Evolutionary conservation across 2,113 vertebrate species (phyloP).

Genomic region (Solenodon paradoxus): DNA sequence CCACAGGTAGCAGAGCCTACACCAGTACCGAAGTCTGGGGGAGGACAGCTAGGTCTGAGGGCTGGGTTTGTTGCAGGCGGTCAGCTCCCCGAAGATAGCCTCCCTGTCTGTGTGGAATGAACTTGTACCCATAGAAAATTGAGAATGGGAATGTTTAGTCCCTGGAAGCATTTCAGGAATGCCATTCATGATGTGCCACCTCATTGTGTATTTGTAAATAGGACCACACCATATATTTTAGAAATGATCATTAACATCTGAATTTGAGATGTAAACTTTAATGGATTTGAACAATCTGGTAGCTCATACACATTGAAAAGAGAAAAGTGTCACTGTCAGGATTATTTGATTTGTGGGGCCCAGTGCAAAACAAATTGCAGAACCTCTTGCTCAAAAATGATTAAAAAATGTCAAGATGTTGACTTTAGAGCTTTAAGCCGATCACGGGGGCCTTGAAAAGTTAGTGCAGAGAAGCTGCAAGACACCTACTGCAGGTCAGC

Average conservation of each 20-base stretch:
- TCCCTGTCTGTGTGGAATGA: neutral
- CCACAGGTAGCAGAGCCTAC: too few species aligned
- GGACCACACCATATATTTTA: neutral
- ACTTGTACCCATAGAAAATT: neutral
- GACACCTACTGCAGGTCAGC: rapidly evolving
- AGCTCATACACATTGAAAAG: neutral
- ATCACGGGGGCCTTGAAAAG: rapidly evolving
- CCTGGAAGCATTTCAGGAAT: neutral
- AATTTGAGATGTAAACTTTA: neutral
- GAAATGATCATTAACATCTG: neutral
- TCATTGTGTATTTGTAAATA: neutral
- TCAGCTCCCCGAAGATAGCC: neutral
- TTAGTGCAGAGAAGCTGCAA: rapidly evolving
- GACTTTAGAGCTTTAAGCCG: neutral
- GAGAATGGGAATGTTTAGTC: neutral
- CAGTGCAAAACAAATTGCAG: neutral
- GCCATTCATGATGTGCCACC: rapidly evolving
- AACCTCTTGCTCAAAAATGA: neutral
- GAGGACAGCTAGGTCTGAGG: neutral
- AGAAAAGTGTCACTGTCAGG: neutral
- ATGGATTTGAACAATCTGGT: neutral
- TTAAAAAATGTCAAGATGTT: neutral
- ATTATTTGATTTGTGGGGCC: neutral
- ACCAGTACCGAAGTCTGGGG: neutral
- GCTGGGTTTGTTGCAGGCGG: neutral